Percentiles rank a stretch among this genome's conserved stretches.
These are phyloP conservation scores for Tychaedon coryphoeus DNA, from an alignment of 2,113 vertebrate species.

Conservation along the genomic window DNA sequence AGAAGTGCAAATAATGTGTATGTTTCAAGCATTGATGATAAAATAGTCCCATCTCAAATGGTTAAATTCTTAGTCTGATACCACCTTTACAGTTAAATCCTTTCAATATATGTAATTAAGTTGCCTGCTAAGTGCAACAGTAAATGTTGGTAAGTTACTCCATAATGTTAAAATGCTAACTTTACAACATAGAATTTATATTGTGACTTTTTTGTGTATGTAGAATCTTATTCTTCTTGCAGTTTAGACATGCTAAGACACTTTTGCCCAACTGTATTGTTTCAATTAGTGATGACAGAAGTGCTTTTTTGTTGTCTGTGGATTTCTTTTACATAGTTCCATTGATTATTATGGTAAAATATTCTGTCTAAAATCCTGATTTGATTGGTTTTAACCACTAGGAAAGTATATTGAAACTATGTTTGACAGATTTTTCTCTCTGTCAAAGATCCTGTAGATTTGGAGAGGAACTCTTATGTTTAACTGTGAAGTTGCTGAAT, in stretches of 20 bases:
- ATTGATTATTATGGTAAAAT: neutral
- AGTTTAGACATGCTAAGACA: neutral
- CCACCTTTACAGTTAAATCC: neutral
- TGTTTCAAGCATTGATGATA: neutral
- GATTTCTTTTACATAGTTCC: neutral
- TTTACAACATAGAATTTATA: neutral
- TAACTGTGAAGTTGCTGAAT: neutral
- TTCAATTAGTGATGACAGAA: neutral
- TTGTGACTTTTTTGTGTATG: neutral
- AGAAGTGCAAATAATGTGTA: neutral
- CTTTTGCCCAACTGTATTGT: neutral
- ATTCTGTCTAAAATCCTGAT: neutral
- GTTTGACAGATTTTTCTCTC: neutral
- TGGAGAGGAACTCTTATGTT: rapidly evolving
- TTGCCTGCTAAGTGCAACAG: neutral
- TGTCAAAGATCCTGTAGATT: neutral
- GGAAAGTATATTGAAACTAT: neutral
- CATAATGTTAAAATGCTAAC: neutral
- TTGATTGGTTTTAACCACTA: neutral
- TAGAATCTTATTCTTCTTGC: neutral
- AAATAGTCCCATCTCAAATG: neutral
- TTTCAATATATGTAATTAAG: neutral
- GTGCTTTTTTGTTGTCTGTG: neutral
- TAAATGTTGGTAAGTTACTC: neutral
- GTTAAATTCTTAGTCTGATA: neutral